phyloP scores from a whole-genome alignment of 2,888 invertebrate species.

The Hermaeophaga mercurialis region DNA sequence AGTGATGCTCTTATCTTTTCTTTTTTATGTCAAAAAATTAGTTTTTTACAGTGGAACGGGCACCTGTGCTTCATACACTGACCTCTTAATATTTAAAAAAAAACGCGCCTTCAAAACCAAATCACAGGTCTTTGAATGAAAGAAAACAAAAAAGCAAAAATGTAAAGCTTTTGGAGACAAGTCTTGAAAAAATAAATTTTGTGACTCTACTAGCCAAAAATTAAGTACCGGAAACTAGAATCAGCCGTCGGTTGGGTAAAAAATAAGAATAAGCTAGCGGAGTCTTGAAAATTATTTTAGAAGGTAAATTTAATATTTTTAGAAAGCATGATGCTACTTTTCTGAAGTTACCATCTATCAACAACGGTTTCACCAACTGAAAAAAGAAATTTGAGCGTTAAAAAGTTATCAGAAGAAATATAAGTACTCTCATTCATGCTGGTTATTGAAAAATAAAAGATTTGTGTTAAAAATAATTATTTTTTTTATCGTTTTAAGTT shows the following conservation, averaged over 20 bases:
- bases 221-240: slow-evolving; percentile 21
- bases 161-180: slow-evolving; percentile 32
- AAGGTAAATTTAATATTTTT: slow-evolving; percentile 32
- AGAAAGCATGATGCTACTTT: slow-evolving; percentile 45
- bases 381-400: slow-evolving; percentile 51
- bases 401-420: slow-evolving; percentile 19
- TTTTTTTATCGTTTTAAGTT: too few relatives aligned
- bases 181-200: slow-evolving; percentile 39
- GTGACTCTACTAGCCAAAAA: slow-evolving; percentile 39
- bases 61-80: slow-evolving; percentile 22
- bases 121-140: slow-evolving; percentile 53
- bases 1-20: slow-evolving; percentile 1
- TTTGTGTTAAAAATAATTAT: neutral
- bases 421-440: slow-evolving; percentile 6
- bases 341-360: slow-evolving; percentile 67
- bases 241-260: slow-evolving; percentile 36
- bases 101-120: slow-evolving; percentile 46
- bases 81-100: slow-evolving; percentile 35
- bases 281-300: slow-evolving; percentile 44
- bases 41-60: neutral
- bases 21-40: neutral
- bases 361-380: slow-evolving; percentile 74
- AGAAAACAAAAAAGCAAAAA: slow-evolving; percentile 34
- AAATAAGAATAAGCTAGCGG: slow-evolving; percentile 41
- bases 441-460: slow-evolving; percentile 6